Evolutionary conservation across 2,888 invertebrate species (phyloP), one percentile per base, ranked within the genome.

Genomic region (Xestoiulus laeticollis): DNA sequence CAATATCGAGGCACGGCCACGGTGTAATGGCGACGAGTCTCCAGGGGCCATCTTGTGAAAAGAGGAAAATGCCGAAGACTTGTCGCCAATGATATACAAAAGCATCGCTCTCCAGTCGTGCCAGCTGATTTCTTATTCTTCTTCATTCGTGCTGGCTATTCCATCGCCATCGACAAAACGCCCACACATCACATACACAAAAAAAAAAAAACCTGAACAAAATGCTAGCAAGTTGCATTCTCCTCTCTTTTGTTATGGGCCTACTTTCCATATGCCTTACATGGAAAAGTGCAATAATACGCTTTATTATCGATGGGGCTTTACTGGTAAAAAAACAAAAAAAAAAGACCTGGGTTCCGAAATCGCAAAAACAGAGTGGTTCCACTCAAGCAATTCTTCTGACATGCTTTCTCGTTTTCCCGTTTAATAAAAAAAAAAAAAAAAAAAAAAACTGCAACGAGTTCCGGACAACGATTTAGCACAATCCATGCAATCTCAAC

Each of bases 351-450:
- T 3, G 48, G 4, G 48, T 48, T 48, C 48, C 12, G 48, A 48
- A 12, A 4, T 48, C n/a, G 59, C 59, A 59, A 59, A 59, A 59
- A 59, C 59, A 59, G 59, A 59, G 59, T 59, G 59, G n/a, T 59
- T 59, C 59, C 59, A 59, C 59, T 59, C 59, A n/a, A 59, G 59
- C 59, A 59, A 59, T 59, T 59, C 59, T 59, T 59, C 59, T 59
- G 59, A 59, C 59, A 59, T 59, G 59, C 59, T 59, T 59, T 59
- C n/a, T n/a, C n/a, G n/a, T 19, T 59, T 59, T 59, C 19, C 48
- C 59, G 59, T 59, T 59, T n/a, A n/a, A 59, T 59, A 59, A 1
- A 19, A n/a, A 59, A 12, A 48, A 6, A n/a, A n/a, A 59, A n/a
- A 59, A 1, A 19, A n/a, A 59, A n/a, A n/a, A 59, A 59, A 59